phyloP scores from a whole-genome alignment of 2,113 vertebrate genomes.

The Anoplopoma fimbria region DNA sequence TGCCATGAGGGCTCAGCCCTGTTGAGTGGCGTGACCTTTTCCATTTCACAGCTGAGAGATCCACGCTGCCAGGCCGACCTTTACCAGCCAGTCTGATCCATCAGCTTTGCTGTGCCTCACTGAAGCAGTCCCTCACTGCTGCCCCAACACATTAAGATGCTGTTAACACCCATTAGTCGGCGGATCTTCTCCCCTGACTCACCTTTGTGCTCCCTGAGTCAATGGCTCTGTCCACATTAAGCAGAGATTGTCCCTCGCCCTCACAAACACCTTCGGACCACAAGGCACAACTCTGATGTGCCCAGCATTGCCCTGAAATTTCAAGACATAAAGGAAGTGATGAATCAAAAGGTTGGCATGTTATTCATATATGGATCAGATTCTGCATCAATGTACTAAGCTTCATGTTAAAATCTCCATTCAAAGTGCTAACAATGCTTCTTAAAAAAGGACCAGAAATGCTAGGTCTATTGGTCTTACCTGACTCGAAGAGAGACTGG shows the following conservation, averaged over 20 bases:
- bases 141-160: constrained; percentile 71
- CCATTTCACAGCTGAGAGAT: constrained; percentile 85
- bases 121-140: constrained; percentile 62
- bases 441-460: not conserved
- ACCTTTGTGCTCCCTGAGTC: constrained; percentile 99
- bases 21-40: constrained; percentile 88
- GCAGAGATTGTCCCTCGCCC: constrained; percentile 89
- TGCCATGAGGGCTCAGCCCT: constrained; percentile 68
- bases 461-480: constrained; percentile 76
- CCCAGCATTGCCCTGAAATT: constrained; percentile 92
- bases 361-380: not conserved
- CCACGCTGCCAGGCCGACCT: constrained; percentile 84
- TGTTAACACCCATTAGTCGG: constrained; percentile 75
- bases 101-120: constrained; percentile 76
- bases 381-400: not conserved
- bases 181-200: constrained; percentile 76
- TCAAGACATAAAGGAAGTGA: constrained; percentile 1
- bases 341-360: not conserved
- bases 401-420: not conserved
- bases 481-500: constrained; percentile 96
- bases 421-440: not conserved
- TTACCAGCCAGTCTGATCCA: constrained; percentile 84
- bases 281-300: constrained; percentile 96
- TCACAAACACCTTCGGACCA: constrained; percentile 93
- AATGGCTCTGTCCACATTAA: constrained; percentile 99